Evolutionary conservation across 1,140 invertebrate genomes (phyloP), one percentile per base, ranked within the genome.

Genomic region (Adoxophyes honmai): DNA sequence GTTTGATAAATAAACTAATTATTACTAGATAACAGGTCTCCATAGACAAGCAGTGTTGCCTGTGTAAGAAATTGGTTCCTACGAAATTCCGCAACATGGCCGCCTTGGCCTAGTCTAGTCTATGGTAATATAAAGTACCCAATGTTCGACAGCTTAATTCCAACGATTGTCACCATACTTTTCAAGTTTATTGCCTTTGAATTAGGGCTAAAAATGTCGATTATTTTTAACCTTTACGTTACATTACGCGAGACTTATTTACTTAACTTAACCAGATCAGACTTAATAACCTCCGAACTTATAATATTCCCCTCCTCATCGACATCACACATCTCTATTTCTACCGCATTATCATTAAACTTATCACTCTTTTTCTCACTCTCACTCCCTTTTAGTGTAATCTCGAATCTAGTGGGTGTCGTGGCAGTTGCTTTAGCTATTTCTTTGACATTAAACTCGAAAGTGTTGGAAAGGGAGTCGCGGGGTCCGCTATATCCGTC

Each of bases 251-350:
- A 28, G 6, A n/a, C n/a, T n/a, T n/a, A n/a, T n/a, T 39, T 58
- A 52, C 15, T 55, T 36, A 55, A n/a, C n/a, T n/a, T 57, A 67
- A 78, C 54, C 51, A 74, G 60, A 57, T 70, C 65, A 11, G 70
- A 76, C 3, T 76, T 60, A 14, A 84, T 75, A 0, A 78, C 62
- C 62, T 83, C 66, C 4, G 71, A 71, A 28, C 62, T 81, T 14
- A 88, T 83, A 53, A 88, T 75, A 62, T 86, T 85, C 0, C 84
- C 84, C 15, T 77, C 33, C 39, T 78, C 78, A 51, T 88, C 82
- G 0, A 88, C 76, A 67, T 88, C 81, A 60, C 78, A 83, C 77
- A 86, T 82, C 1, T 68, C 70, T 35, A 86, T 85, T 52, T 85
- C 80, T 0, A 86, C 73, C 1, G 52, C 28, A 52, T 70, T 71